Conservation (phyloP, 2,797 vertebrate genomes). For the Danio aesculapii region DNA sequence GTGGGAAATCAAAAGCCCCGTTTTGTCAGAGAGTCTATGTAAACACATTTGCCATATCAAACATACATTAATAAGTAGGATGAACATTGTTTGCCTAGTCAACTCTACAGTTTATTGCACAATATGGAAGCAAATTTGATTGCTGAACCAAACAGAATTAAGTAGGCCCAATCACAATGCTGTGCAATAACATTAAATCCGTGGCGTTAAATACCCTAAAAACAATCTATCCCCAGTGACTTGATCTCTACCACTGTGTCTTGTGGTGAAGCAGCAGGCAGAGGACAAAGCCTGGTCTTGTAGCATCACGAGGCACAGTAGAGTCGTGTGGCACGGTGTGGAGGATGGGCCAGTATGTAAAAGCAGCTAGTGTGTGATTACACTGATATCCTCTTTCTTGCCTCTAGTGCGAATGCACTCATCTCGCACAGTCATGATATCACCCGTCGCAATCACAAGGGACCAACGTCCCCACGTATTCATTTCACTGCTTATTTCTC, state of each 20-base stretch:
- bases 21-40: too few species aligned
- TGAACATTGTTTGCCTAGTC: not conserved
- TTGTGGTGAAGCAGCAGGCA: constrained; percentile 1
- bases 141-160: not conserved
- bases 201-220: not conserved
- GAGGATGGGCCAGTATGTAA: constrained; percentile 32
- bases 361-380: constrained; percentile 52
- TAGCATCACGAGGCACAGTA: constrained; percentile 8
- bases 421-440: constrained; percentile 21
- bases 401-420: constrained; percentile 17
- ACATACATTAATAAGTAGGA: not conserved
- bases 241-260: constrained; percentile 1
- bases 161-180: too few species aligned
- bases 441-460: constrained; percentile 8
- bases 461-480: constrained; percentile 17
- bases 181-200: not conserved
- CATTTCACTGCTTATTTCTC: constrained; percentile 11
- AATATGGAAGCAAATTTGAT: not conserved
- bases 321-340: constrained; percentile 10
- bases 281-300: constrained; percentile 50
- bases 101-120: not conserved
- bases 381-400: constrained; percentile 29
- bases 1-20: not conserved
- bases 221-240: not conserved
- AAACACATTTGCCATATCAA: too few species aligned